A percentile compares a stretch with the other conserved stretches of the same genome.
Evolutionary conservation across 30 jellyfish, hydroid and myxozoan genomes (phyloP).

Genomic region (Hydractinia echinata): DNA sequence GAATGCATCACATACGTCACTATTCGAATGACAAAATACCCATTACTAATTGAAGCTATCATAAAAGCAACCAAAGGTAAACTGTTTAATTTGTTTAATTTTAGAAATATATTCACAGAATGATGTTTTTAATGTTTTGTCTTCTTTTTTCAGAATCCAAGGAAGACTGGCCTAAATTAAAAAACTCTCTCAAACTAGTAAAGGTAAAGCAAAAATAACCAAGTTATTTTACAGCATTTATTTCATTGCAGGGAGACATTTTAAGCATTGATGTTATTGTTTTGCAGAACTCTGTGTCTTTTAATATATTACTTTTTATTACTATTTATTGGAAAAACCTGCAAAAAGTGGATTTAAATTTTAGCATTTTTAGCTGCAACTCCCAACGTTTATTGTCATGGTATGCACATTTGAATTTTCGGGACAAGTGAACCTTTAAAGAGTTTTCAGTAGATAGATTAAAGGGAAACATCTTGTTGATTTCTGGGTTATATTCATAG

Average conservation of each 20-base stretch:
- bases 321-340: too few species aligned
- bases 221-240: neutral
- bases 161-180: constrained; percentile 69
- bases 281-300: too few species aligned
- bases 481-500: too few species aligned
- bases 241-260: neutral
- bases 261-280: too few species aligned
- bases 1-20: constrained; percentile 94
- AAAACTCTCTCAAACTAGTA: constrained; percentile 40
- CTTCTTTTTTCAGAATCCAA: constrained; percentile 63
- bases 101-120: neutral
- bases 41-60: constrained; percentile 83
- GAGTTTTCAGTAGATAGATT: too few species aligned
- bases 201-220: constrained; percentile 36
- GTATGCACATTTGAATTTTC: too few species aligned
- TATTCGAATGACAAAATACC: constrained; percentile 93
- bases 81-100: neutral
- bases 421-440: too few species aligned
- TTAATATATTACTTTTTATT: too few species aligned
- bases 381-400: too few species aligned
- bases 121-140: neutral
- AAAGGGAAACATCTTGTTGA: too few species aligned
- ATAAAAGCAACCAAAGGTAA: constrained; percentile 90
- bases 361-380: too few species aligned
- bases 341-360: too few species aligned